Evolutionary conservation across 1,140 invertebrate genomes (phyloP).

Genomic region (Epicauta chinensis): DNA sequence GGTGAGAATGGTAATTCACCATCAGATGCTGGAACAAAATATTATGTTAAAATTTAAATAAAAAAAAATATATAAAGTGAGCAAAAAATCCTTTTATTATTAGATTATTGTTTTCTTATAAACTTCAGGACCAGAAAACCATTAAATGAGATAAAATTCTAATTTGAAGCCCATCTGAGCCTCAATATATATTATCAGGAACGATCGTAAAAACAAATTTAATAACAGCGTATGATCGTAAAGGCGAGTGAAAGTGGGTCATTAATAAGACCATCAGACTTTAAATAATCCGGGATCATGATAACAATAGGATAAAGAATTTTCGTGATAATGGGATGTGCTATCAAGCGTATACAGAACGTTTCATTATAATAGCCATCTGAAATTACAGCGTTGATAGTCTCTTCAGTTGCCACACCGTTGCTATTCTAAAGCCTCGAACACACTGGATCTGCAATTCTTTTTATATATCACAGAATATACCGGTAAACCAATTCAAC

Average conservation of each 20-base stretch:
- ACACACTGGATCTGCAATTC: too few relatives aligned
- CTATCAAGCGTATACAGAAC: conserved; percentile 18
- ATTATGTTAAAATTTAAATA: too few relatives aligned
- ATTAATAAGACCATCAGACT: conserved; percentile 28
- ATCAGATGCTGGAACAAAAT: conserved; percentile 46
- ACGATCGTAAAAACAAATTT: conserved; percentile 25
- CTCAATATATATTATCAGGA: conserved; percentile 18
- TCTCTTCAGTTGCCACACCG: too few relatives aligned
- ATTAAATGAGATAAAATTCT: conserved; percentile 4
- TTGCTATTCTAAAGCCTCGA: too few relatives aligned
- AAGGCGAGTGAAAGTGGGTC: conserved; percentile 21
- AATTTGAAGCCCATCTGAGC: conserved; percentile 8
- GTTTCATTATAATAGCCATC: conserved; percentile 25
- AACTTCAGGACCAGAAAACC: too few relatives aligned
- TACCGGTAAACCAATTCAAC: too few relatives aligned
- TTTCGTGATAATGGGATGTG: conserved; percentile 24
- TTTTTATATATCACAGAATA: too few relatives aligned
- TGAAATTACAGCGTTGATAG: conserved; percentile 14
- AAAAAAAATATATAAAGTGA: conserved; percentile 15
- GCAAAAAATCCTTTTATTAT: too few relatives aligned
- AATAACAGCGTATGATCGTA: conserved; percentile 19
- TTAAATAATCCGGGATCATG: conserved; percentile 24
- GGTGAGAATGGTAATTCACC: conserved; percentile 50
- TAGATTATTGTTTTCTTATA: too few relatives aligned
- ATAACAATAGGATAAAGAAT: conserved; percentile 28